Evolutionary conservation across 2,797 vertebrate genomes (phyloP).

Genomic region (Mus minutoides): DNA sequence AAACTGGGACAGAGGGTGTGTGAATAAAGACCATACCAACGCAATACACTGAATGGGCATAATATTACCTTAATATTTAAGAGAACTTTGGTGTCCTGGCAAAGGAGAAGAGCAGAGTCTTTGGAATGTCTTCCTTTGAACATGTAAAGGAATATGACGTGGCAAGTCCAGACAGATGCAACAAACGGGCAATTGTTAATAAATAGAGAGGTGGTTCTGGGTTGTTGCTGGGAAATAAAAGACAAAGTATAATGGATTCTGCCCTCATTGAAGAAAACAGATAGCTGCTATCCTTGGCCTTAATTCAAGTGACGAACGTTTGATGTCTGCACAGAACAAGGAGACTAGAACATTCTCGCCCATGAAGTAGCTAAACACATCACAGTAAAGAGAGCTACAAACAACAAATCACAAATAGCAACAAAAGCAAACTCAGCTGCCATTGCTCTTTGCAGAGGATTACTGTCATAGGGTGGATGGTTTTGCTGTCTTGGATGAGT

Average conservation of each 20-base stretch:
- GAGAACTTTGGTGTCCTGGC: neutral
- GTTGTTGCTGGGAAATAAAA: slow-evolving; percentile 1
- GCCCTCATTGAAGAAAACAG: neutral
- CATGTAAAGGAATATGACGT: neutral
- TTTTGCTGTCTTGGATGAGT: neutral
- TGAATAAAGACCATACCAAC: neutral
- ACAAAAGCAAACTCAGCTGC: neutral
- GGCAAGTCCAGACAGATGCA: neutral
- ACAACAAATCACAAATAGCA: neutral
- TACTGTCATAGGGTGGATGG: neutral
- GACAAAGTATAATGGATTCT: slow-evolving; percentile 30
- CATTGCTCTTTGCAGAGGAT: neutral
- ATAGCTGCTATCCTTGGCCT: neutral
- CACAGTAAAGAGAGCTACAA: neutral
- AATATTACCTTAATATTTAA: neutral
- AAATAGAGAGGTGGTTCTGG: slow-evolving; percentile 18
- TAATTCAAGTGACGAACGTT: slow-evolving; percentile 4
- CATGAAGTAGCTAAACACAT: neutral
- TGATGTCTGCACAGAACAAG: neutral
- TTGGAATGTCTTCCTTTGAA: neutral
- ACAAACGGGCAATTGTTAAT: slow-evolving; percentile 35
- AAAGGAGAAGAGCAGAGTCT: neutral
- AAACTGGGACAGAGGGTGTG: neutral
- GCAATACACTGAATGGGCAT: neutral
- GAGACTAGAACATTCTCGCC: neutral